A percentile compares a stretch with the other conserved stretches of the same genome.
Conservation (phyloP, 2,888 invertebrate genomes). For the Patella ulyssiponensis region DNA sequence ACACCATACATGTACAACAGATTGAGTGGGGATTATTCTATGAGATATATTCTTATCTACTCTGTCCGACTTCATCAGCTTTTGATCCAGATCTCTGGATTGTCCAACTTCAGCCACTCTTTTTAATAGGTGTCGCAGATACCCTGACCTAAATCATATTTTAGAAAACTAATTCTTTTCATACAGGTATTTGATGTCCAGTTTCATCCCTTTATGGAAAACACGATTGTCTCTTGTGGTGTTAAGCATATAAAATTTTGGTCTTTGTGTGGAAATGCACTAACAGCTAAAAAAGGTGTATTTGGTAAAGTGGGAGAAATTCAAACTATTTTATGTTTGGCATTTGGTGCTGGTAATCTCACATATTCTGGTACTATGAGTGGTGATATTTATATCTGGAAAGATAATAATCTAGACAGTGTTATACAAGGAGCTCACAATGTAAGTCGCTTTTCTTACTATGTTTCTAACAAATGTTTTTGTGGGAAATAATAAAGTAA, state of each 20-base stretch:
- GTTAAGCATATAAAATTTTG: conserved; percentile 73
- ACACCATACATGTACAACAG: too few relatives aligned
- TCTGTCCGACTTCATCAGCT: too few relatives aligned
- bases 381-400: conserved; percentile 73
- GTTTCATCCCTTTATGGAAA: conserved; percentile 64
- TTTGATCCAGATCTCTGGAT: too few relatives aligned
- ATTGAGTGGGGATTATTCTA: too few relatives aligned
- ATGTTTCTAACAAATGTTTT: too few relatives aligned
- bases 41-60: too few relatives aligned
- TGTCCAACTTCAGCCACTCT: too few relatives aligned
- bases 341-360: conserved; percentile 63
- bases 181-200: conserved; percentile 71
- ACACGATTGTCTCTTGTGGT: conserved; percentile 70
- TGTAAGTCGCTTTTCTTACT: conserved; percentile 52
- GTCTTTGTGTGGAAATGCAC: conserved; percentile 70
- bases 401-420: conserved; percentile 62
- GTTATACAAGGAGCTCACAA: conserved; percentile 69
- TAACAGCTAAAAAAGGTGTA: conserved; percentile 70
- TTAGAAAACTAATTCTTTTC: neutral
- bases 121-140: too few relatives aligned
- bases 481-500: too few relatives aligned
- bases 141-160: neutral
- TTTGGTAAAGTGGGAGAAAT: conserved; percentile 71
- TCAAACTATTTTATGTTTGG: conserved; percentile 70
- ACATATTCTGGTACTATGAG: conserved; percentile 72